Percentiles rank a stretch among this genome's conserved stretches.
phyloP scores from a whole-genome alignment of 2,113 vertebrate genomes.

The Prinia subflava region DNA sequence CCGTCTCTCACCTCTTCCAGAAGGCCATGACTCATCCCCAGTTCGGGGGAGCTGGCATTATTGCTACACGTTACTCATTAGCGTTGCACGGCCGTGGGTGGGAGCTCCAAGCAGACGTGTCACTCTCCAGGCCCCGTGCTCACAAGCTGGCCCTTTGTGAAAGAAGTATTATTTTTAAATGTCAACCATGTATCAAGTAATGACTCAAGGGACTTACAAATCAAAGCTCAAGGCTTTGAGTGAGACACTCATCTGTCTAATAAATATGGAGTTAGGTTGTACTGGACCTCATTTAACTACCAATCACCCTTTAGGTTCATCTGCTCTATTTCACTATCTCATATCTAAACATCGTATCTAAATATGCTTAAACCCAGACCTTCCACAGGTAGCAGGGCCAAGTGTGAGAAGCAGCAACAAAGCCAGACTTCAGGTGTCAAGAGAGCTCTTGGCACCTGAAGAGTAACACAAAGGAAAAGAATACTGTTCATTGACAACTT shows the following conservation, averaged over 20 bases:
- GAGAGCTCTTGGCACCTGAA: neutral
- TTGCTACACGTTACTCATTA: neutral
- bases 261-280: neutral
- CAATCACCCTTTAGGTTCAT: neutral
- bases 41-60: constrained; percentile 16
- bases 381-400: neutral
- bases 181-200: neutral
- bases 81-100: neutral
- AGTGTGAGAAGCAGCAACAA: neutral
- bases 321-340: neutral
- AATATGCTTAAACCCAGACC: neutral
- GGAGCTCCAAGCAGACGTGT: neutral
- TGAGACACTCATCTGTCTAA: neutral
- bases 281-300: neutral
- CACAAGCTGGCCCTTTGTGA: constrained; percentile 34
- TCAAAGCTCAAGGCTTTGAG: neutral
- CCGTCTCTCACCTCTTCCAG: neutral
- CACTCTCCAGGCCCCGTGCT: neutral
- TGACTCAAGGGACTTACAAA: constrained; percentile 15
- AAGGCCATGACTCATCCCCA: constrained; percentile 18
- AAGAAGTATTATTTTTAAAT: constrained; percentile 38
- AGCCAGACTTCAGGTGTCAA: neutral
- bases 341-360: accelerated
- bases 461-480: neutral
- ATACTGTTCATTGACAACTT: constrained; percentile 4